Conservation (phyloP, 2,888 invertebrate genomes). For the Parnassius orleans region DNA sequence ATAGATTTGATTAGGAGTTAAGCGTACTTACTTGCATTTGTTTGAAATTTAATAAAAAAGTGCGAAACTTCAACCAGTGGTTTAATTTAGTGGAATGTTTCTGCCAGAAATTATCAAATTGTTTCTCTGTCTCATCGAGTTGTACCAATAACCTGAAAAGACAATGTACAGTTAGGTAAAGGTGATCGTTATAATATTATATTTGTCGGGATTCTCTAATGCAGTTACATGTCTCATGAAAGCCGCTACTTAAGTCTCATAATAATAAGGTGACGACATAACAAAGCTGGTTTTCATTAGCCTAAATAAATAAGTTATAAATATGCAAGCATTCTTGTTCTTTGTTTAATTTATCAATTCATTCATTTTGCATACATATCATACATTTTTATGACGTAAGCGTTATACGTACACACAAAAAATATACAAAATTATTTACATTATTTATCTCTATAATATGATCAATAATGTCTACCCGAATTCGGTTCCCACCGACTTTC, state of each 20-base stretch:
- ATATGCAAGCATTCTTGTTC: not conserved
- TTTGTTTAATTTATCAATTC: not conserved
- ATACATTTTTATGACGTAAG: no score
- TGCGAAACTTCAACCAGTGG: conserved; percentile 93
- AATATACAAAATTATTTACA: no score
- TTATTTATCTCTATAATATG: no score
- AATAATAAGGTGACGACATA: not conserved
- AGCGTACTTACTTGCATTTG: conserved; percentile 86
- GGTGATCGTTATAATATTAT: no score
- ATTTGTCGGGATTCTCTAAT: no score
- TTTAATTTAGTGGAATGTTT: conserved; percentile 94
- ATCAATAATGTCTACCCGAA: no score
- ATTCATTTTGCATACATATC: not conserved
- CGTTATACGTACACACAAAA: no score
- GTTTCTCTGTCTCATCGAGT: conserved; percentile 95
- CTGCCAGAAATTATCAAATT: conserved; percentile 97
- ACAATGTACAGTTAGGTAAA: no score
- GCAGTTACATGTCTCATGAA: no score
- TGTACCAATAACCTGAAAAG: conserved; percentile 90
- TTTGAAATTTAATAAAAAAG: conserved; percentile 97
- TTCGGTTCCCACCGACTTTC: no score
- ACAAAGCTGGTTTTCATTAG: not conserved
- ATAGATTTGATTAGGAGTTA: conserved; percentile 13
- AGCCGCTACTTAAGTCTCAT: no score
- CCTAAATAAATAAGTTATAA: not conserved